Evolutionary conservation across 1,140 invertebrate species (phyloP).

Genomic region (Papilio glaucus): DNA sequence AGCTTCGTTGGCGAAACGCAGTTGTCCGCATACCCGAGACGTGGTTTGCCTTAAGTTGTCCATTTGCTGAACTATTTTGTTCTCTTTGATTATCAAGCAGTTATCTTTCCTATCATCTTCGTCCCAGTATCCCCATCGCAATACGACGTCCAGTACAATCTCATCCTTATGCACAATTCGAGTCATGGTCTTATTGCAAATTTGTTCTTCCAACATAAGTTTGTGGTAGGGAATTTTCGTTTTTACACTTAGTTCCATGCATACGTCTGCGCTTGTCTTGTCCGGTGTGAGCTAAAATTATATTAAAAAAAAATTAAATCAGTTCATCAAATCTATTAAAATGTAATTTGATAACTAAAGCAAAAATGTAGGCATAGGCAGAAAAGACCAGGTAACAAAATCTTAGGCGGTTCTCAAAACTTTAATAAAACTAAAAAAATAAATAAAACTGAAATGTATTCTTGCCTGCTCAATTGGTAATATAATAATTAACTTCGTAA

Average conservation of each 20-base stretch:
- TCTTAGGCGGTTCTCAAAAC: too few relatives aligned
- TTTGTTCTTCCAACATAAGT: constrained; percentile 89
- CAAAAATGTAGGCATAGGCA: too few relatives aligned
- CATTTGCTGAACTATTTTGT: constrained; percentile 76
- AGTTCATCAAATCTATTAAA: too few relatives aligned
- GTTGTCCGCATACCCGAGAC: constrained; percentile 85
- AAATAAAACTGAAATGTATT: too few relatives aligned
- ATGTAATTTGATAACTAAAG: too few relatives aligned
- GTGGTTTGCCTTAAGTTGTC: constrained; percentile 84
- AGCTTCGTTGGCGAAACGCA: constrained; percentile 91
- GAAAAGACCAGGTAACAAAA: too few relatives aligned
- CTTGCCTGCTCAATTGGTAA: too few relatives aligned
- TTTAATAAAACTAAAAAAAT: too few relatives aligned
- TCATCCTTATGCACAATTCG: constrained; percentile 92
- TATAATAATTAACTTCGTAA: too few relatives aligned
- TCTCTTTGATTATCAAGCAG: constrained; percentile 88
- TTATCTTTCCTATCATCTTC: constrained; percentile 92
- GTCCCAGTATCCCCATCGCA: constrained; percentile 94
- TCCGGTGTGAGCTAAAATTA: constrained; percentile 88
- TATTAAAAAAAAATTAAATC: constrained; percentile 31
- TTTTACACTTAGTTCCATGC: constrained; percentile 87
- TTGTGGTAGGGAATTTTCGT: constrained; percentile 86
- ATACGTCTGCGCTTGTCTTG: constrained; percentile 90
- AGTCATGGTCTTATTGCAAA: constrained; percentile 88
- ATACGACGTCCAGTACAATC: constrained; percentile 86